phyloP scores from a whole-genome alignment of 1,140 invertebrate species.

The Temnothorax nylanderi region DNA sequence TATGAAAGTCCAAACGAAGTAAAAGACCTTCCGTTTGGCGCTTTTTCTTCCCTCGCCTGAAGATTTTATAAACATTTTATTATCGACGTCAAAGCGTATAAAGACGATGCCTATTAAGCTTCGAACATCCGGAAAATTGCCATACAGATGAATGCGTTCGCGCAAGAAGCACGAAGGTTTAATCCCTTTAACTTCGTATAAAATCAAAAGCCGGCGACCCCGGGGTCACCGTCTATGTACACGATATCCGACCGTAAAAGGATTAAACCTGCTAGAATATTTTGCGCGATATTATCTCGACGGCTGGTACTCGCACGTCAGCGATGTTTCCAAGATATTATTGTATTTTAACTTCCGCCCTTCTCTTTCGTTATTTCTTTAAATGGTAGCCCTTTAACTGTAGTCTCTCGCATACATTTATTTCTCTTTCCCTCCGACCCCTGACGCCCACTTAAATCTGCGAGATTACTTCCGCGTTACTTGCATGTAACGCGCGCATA shows the following conservation, averaged over 20 bases:
- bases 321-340: conserved; percentile 43
- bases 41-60: not conserved
- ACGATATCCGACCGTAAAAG: not conserved
- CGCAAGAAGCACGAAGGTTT: conserved; percentile 14
- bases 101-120: not conserved
- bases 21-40: not conserved
- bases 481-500: conserved; percentile 46
- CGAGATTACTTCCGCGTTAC: conserved; percentile 51
- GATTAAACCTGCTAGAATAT: conserved; percentile 36
- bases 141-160: not conserved
- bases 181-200: conserved; percentile 16
- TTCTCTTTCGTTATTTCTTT: conserved; percentile 19
- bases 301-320: not conserved
- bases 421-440: not conserved
- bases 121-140: conserved; percentile 7
- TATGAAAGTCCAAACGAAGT: conserved; percentile 50
- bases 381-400: conserved; percentile 4
- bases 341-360: not conserved
- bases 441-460: conserved; percentile 22
- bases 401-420: not conserved
- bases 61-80: conserved; percentile 32
- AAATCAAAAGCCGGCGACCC: conserved; percentile 17
- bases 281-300: conserved; percentile 33
- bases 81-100: not conserved
- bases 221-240: not conserved